These are phyloP conservation scores for Sinonovacula constricta DNA, from an alignment of 1,140 invertebrate genomes.

Conservation along the genomic window DNA sequence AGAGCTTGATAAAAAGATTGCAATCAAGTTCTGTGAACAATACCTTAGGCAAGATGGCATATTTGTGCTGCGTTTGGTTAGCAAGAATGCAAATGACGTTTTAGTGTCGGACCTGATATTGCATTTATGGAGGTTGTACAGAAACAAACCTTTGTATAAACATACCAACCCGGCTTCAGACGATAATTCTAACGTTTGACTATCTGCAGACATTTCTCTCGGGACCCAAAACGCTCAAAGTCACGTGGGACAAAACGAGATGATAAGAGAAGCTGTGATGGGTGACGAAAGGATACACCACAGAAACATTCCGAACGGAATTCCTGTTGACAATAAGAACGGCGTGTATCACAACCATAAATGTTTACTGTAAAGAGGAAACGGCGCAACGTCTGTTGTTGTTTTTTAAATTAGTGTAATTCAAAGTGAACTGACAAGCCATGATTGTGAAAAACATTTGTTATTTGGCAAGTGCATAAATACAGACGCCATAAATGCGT, in stretches of 20 bases:
- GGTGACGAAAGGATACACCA: slow-evolving; percentile 44
- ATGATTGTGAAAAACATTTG: too few species aligned
- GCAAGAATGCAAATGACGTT: slow-evolving; percentile 81
- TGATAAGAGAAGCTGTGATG: slow-evolving; percentile 55
- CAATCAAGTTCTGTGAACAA: slow-evolving; percentile 79
- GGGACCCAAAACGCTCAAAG: slow-evolving; percentile 58
- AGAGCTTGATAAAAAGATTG: slow-evolving; percentile 75
- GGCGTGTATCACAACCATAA: too few species aligned
- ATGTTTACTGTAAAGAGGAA: too few species aligned
- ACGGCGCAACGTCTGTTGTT: too few species aligned
- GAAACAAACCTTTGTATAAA: slow-evolving; percentile 74
- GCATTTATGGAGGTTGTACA: slow-evolving; percentile 79
- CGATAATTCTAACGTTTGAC: slow-evolving; percentile 76
- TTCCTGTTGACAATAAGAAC: too few species aligned
- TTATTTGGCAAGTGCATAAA: too few species aligned
- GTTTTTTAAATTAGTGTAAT: too few species aligned
- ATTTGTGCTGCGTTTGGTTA: slow-evolving; percentile 80
- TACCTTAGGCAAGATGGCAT: slow-evolving; percentile 81
- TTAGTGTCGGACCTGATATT: slow-evolving; percentile 80
- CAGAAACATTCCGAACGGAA: slow-evolving; percentile 66
- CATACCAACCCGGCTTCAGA: slow-evolving; percentile 76
- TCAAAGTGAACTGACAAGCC: too few species aligned
- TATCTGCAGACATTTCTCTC: slow-evolving; percentile 68
- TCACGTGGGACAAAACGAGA: slow-evolving; percentile 55
- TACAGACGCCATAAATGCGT: too few species aligned